Percentiles rank a stretch among this genome's conserved stretches.
Evolutionary conservation across 2,113 vertebrate genomes (phyloP).

Genomic region (Poicephalus meyeri): DNA sequence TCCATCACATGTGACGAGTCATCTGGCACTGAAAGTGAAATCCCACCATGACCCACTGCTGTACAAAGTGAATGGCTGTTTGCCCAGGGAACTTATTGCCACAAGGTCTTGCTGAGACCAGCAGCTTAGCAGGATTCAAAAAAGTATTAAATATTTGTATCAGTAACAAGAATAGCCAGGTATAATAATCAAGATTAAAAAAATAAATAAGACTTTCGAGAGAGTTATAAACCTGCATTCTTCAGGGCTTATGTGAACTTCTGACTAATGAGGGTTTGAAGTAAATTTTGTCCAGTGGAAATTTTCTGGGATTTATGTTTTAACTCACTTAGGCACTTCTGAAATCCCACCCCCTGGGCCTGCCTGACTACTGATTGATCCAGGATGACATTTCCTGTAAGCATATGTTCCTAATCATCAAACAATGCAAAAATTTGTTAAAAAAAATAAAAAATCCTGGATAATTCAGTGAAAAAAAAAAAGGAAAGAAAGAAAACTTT

Average conservation of each 20-base stretch:
- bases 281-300: slow-evolving; percentile 45
- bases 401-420: slow-evolving; percentile 53
- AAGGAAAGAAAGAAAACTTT: not conserved
- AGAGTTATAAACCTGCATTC: slow-evolving; percentile 39
- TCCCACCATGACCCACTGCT: not conserved
- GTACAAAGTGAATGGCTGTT: not conserved
- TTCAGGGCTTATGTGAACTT: slow-evolving; percentile 56
- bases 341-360: slow-evolving; percentile 52
- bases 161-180: slow-evolving; percentile 36
- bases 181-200: slow-evolving; percentile 56
- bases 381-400: slow-evolving; percentile 49
- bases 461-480: not conserved
- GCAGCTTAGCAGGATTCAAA: slow-evolving; percentile 38
- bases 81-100: not conserved
- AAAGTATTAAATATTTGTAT: slow-evolving; percentile 24
- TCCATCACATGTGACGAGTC: not conserved
- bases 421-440: slow-evolving; percentile 52
- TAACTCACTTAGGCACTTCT: slow-evolving; percentile 63
- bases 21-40: not conserved
- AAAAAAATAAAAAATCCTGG: not conserved
- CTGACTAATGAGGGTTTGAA: slow-evolving; percentile 47
- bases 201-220: slow-evolving; percentile 18
- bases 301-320: slow-evolving; percentile 51
- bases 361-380: slow-evolving; percentile 56
- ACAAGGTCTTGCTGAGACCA: slow-evolving; percentile 21